Conservation (phyloP, 2,113 vertebrate species). For the Platanista minor region DNA sequence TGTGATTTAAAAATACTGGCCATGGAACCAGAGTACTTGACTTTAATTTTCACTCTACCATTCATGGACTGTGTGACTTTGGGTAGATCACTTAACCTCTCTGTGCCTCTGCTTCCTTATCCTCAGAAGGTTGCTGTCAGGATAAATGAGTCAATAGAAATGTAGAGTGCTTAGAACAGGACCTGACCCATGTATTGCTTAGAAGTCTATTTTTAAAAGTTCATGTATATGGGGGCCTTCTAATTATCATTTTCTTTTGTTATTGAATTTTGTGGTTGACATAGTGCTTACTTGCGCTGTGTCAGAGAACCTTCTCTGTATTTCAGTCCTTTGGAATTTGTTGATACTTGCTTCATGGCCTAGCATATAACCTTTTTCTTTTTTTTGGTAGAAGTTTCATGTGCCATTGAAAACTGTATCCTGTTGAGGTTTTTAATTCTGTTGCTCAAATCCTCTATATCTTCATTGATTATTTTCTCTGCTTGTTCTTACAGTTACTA, state of each 20-base stretch:
- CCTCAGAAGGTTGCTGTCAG: not conserved
- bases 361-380: not conserved
- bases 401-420: not conserved
- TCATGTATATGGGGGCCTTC: not conserved
- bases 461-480: not conserved
- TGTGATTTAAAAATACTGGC: not conserved
- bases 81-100: not conserved
- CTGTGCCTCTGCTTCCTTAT: not conserved
- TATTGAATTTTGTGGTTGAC: not conserved
- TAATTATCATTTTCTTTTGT: not conserved
- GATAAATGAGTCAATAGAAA: not conserved
- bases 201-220: not conserved
- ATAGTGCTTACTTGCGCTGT: not conserved
- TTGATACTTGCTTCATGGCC: not conserved
- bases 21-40: not conserved
- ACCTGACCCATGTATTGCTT: not conserved
- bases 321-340: not conserved
- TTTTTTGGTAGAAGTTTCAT: not conserved
- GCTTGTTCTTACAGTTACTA: not conserved
- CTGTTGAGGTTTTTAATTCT: not conserved
- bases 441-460: not conserved
- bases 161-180: not conserved
- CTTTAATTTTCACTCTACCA: not conserved
- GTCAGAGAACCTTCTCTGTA: not conserved
- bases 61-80: not conserved